Conservation (phyloP, 2,888 invertebrate genomes). For the Andrena minutula region DNA sequence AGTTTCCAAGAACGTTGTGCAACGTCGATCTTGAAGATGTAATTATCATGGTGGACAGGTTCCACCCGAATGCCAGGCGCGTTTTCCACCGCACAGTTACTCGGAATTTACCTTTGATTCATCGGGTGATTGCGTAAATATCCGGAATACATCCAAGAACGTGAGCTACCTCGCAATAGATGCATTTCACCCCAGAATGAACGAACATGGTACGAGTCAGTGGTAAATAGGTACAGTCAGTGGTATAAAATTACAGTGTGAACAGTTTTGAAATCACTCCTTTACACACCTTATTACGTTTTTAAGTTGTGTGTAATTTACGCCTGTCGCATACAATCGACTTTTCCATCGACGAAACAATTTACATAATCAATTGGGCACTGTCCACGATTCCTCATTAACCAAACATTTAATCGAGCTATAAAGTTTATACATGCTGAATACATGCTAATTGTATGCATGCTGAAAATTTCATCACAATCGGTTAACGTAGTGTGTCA, state of each 20-base stretch:
- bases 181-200: conserved; percentile 50
- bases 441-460: too few relatives aligned
- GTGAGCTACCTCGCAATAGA: conserved; percentile 50
- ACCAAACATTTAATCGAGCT: too few relatives aligned
- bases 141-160: conserved; percentile 60
- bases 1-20: conserved; percentile 20
- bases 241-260: background rate
- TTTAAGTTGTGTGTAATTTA: too few relatives aligned
- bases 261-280: too few relatives aligned
- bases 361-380: too few relatives aligned
- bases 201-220: conserved; percentile 29
- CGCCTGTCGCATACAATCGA: too few relatives aligned
- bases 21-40: conserved; percentile 6
- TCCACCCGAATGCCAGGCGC: conserved; percentile 40
- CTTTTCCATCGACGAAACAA: too few relatives aligned
- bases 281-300: too few relatives aligned
- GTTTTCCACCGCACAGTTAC: conserved; percentile 28
- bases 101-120: conserved; percentile 72
- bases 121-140: conserved; percentile 68
- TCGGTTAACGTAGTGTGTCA: too few relatives aligned
- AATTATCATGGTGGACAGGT: background rate
- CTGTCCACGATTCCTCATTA: too few relatives aligned
- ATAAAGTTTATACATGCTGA: too few relatives aligned
- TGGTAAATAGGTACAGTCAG: background rate
- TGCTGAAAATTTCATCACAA: too few relatives aligned